Evolutionary conservation across 1,140 invertebrate genomes (phyloP).

Genomic region (Bombus breviceps): DNA sequence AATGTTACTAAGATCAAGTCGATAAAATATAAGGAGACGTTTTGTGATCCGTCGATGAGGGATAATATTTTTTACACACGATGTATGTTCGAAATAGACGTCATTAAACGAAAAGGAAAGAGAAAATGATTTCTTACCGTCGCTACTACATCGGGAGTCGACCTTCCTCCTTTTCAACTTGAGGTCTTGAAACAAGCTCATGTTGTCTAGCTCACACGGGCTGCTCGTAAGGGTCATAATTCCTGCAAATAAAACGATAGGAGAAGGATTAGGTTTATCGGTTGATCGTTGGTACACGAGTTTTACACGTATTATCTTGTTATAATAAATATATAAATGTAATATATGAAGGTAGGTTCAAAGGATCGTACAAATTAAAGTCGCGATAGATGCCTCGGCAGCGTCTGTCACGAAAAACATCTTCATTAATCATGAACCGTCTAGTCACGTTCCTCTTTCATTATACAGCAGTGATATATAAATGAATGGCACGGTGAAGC

Average conservation of each 20-base stretch:
- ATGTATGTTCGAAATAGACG: not conserved
- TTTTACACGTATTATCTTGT: too few species aligned
- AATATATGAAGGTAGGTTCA: too few species aligned
- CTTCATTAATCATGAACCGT: conserved; percentile 36
- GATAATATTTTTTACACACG: not conserved
- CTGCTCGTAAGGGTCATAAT: conserved; percentile 98
- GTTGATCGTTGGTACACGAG: not conserved
- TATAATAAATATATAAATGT: too few species aligned
- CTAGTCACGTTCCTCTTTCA: conserved; percentile 19
- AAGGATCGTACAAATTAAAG: not conserved
- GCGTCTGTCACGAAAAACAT: conserved; percentile 17
- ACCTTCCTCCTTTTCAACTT: conserved; percentile 98
- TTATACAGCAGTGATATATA: not conserved
- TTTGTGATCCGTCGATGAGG: not conserved
- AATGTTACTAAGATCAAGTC: too few species aligned
- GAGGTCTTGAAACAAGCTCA: conserved; percentile 99
- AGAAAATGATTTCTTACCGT: conserved; percentile 87
- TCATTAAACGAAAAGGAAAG: not conserved
- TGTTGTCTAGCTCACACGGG: conserved; percentile 97
- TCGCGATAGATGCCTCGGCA: not conserved
- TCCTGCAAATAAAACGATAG: conserved; percentile 86
- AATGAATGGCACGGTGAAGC: not conserved
- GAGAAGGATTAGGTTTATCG: not conserved
- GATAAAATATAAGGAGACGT: not conserved
- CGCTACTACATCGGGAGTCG: conserved; percentile 97